These are phyloP conservation scores for Drosophila bipectinata DNA, from an alignment of 1,140 invertebrate species.

Conservation along the genomic window DNA sequence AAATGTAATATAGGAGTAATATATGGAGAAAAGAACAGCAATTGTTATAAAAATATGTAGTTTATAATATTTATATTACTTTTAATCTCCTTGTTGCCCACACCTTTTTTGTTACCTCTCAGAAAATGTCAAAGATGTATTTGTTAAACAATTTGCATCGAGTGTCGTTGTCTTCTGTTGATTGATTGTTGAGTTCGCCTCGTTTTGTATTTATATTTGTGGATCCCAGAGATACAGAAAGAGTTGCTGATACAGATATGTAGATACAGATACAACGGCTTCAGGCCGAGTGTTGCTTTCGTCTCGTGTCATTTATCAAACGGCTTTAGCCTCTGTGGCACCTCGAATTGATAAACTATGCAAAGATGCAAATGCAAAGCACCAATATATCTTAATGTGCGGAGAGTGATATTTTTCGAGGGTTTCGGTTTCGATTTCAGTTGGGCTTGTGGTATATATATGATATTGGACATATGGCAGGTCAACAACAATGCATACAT, in stretches of 20 bases:
- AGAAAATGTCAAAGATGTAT: slow-evolving; percentile 38
- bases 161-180: slow-evolving; percentile 32
- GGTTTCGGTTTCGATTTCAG: slow-evolving; percentile 26
- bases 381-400: slow-evolving; percentile 37
- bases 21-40: no score
- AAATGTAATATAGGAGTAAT: neutral
- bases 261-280: slow-evolving; percentile 5
- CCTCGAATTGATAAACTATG: slow-evolving; percentile 57
- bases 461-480: slow-evolving; percentile 40
- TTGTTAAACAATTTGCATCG: slow-evolving; percentile 42
- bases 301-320: slow-evolving; percentile 44
- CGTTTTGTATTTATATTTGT: slow-evolving; percentile 39
- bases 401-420: slow-evolving; percentile 4
- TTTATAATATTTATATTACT: no score
- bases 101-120: neutral
- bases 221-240: slow-evolving; percentile 18
- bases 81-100: neutral
- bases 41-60: no score
- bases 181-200: slow-evolving; percentile 36
- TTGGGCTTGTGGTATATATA: slow-evolving; percentile 26
- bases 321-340: slow-evolving; percentile 31
- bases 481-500: slow-evolving; percentile 38
- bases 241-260: slow-evolving; percentile 22
- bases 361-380: slow-evolving; percentile 45
- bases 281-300: slow-evolving; percentile 24